Percentiles rank a stretch among this genome's conserved stretches.
These are phyloP conservation scores for Hesperia comma DNA, from an alignment of 2,888 invertebrate species.

Conservation along the genomic window DNA sequence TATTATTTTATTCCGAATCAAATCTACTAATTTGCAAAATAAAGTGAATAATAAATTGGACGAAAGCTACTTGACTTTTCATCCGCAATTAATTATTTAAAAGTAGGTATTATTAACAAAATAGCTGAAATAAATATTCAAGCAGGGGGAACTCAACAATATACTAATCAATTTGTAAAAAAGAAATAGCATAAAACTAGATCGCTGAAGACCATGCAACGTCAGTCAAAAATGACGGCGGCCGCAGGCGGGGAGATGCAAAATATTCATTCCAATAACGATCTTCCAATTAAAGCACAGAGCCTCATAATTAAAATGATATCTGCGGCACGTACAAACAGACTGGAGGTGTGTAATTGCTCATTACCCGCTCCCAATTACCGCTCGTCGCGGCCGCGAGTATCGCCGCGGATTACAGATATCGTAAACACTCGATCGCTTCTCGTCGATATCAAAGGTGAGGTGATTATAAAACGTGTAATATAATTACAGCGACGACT, in stretches of 20 bases:
- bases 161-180: no score
- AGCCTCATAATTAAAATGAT: slow-evolving; percentile 26
- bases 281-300: slow-evolving; percentile 21
- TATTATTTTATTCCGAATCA: no score
- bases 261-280: slow-evolving; percentile 2
- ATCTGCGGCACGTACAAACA: slow-evolving; percentile 11
- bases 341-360: slow-evolving; percentile 14
- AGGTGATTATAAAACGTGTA: slow-evolving; percentile 34
- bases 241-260: background rate
- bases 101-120: no score
- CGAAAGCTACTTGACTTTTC: no score
- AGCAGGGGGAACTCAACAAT: no score
- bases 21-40: no score
- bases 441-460: slow-evolving; percentile 28
- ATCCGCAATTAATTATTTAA: no score
- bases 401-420: slow-evolving; percentile 23
- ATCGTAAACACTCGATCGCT: slow-evolving; percentile 32
- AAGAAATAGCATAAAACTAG: no score
- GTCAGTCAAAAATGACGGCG: no score
- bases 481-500: slow-evolving; percentile 38
- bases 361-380: slow-evolving; percentile 25
- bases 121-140: no score
- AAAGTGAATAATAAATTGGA: no score
- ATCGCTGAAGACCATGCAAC: no score
- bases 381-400: background rate